Percentiles rank a stretch among this genome's conserved stretches.
Conservation (phyloP, 2,797 vertebrate genomes). For the Gouania willdenowi region DNA sequence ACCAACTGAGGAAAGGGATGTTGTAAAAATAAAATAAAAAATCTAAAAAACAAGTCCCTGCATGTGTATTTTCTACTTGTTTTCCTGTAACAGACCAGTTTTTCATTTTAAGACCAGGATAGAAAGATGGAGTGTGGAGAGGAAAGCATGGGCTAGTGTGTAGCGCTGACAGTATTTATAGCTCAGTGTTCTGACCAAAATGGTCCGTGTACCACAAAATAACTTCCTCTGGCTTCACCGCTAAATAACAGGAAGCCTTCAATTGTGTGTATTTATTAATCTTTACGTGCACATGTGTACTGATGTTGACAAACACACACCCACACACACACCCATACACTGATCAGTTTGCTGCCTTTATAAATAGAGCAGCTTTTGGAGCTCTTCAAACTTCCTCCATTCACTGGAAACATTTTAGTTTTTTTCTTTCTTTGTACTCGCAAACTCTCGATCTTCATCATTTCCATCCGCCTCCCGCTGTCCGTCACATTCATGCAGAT, state of each 20-base stretch:
- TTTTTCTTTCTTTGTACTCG: constrained; percentile 47
- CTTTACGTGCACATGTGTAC: constrained; percentile 43
- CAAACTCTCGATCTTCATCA: constrained; percentile 13
- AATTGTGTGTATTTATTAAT: constrained; percentile 84
- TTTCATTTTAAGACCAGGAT: constrained; percentile 53
- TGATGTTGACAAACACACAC: constrained; percentile 13
- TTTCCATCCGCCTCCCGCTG: neutral
- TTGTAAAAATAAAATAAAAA: constrained; percentile 33
- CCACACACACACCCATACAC: constrained; percentile 31
- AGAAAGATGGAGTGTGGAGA: constrained; percentile 38
- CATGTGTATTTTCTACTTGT: constrained; percentile 62
- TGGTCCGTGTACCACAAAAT: constrained; percentile 82
- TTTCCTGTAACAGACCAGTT: constrained; percentile 73
- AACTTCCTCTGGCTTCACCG: constrained; percentile 77
- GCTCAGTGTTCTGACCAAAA: constrained; percentile 79
- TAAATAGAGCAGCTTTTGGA: constrained; percentile 71
- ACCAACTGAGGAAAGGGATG: constrained; percentile 12
- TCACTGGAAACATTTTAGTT: too few species aligned
- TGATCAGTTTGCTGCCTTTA: constrained; percentile 63
- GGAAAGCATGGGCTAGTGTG: constrained; percentile 56
- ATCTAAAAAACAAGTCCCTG: constrained; percentile 58
- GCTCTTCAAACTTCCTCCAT: constrained; percentile 68
- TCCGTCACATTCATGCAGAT: constrained; percentile 11
- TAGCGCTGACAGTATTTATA: constrained; percentile 79
- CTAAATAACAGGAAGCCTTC: constrained; percentile 85